Conservation (phyloP, 2,113 vertebrate species). For the Panthera tigris region DNA sequence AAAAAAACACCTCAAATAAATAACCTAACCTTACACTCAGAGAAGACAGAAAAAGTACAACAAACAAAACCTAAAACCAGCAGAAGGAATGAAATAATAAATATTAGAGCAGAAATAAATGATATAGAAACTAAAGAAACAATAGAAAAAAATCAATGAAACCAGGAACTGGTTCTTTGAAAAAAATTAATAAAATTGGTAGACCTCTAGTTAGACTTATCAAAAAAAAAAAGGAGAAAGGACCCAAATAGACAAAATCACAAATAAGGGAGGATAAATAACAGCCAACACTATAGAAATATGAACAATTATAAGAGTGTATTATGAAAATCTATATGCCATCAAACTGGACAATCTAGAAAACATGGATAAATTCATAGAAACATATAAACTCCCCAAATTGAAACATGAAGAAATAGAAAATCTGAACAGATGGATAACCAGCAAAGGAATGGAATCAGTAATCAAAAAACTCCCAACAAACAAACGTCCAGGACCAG, state of each 20-base stretch:
- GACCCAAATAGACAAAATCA: not conserved
- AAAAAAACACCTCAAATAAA: not conserved
- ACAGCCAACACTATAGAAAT: not conserved
- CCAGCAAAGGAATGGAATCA: not conserved
- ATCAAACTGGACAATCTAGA: not conserved
- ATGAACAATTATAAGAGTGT: not conserved
- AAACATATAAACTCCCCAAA: not conserved
- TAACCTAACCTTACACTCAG: not conserved
- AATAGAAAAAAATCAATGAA: too few relatives aligned
- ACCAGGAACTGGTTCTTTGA: too few relatives aligned
- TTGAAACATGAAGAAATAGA: not conserved
- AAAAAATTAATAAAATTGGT: too few relatives aligned
- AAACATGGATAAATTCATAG: not conserved
- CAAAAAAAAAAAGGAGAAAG: not conserved
- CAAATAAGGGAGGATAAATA: not conserved
- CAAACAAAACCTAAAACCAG: not conserved
- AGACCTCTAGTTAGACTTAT: too few relatives aligned
- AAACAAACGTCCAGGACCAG: too few relatives aligned
- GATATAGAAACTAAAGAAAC: too few relatives aligned
- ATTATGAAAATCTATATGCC: not conserved
- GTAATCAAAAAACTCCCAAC: too few relatives aligned
- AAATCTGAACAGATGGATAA: not conserved
- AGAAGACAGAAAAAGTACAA: not conserved
- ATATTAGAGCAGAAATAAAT: too few relatives aligned
- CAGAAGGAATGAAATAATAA: not conserved